Percentiles rank a stretch among this genome's conserved stretches.
phyloP scores from a whole-genome alignment of 2,797 vertebrate genomes.

The Mycteria americana region DNA sequence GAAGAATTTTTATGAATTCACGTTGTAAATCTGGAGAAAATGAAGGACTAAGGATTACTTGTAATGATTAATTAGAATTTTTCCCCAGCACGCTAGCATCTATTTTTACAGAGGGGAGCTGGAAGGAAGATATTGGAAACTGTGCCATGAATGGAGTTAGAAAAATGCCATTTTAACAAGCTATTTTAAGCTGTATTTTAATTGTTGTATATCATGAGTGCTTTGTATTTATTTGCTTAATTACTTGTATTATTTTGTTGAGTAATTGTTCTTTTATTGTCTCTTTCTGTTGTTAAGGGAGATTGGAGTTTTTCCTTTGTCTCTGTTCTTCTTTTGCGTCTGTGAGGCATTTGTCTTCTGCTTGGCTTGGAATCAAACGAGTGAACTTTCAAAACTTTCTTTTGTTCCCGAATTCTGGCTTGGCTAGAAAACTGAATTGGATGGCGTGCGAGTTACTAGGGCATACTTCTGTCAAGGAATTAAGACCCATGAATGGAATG shows the following conservation, averaged over 20 bases:
- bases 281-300: neutral
- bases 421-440: neutral
- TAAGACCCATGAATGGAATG: neutral
- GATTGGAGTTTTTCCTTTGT: neutral
- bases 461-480: neutral
- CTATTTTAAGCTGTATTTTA: slow-evolving; percentile 30
- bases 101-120: neutral
- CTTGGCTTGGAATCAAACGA: slow-evolving; percentile 27
- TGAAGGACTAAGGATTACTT: neutral
- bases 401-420: neutral
- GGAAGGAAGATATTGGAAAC: neutral
- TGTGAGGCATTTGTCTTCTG: neutral
- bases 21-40: neutral
- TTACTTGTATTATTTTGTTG: neutral
- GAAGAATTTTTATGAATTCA: neutral
- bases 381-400: neutral
- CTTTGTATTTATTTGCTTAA: slow-evolving; percentile 24
- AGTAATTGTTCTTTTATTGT: neutral
- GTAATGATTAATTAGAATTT: neutral
- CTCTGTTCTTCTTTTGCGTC: neutral
- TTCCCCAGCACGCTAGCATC: neutral
- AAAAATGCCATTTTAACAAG: slow-evolving; percentile 1
- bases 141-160: neutral
- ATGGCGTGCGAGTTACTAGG: neutral
- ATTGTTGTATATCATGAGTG: neutral